Percentiles rank a stretch among this genome's conserved stretches.
Evolutionary conservation across 1,140 invertebrate genomes (phyloP).

Genomic region (Sycophila sp.): DNA sequence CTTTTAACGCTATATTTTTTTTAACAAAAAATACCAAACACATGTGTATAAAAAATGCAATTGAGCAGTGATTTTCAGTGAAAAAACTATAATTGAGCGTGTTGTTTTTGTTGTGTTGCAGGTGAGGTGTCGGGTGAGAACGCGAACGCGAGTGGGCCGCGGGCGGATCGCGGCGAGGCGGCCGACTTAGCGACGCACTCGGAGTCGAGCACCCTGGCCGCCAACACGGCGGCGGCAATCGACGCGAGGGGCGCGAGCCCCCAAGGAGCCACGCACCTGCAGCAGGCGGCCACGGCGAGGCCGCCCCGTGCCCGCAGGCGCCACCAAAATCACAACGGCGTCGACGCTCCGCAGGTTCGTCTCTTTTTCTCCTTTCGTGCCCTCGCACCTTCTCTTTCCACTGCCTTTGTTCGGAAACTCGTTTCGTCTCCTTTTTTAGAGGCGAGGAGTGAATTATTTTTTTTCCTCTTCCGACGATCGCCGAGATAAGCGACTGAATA

Average conservation of each 20-base stretch:
- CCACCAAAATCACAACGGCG: constrained; percentile 62
- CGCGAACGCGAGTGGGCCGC: constrained; percentile 54
- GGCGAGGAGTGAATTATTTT: too few relatives aligned
- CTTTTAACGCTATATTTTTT: too few relatives aligned
- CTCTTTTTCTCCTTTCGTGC: neutral
- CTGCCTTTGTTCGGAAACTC: too few relatives aligned
- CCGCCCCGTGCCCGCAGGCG: constrained; percentile 59
- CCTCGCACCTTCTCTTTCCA: too few relatives aligned
- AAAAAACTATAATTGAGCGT: too few relatives aligned
- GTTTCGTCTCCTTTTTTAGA: too few relatives aligned
- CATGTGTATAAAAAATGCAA: too few relatives aligned
- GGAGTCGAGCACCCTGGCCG: constrained; percentile 64
- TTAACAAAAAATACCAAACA: too few relatives aligned
- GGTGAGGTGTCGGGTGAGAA: constrained; percentile 65
- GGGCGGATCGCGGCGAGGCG: constrained; percentile 62
- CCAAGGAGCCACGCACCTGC: constrained; percentile 55
- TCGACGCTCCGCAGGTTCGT: constrained; percentile 62
- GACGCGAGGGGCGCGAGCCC: constrained; percentile 65
- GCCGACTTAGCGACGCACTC: constrained; percentile 62
- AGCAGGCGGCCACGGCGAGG: constrained; percentile 56
- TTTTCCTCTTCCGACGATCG: too few relatives aligned
- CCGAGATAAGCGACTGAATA: too few relatives aligned
- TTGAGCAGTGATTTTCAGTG: too few relatives aligned
- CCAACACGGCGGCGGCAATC: constrained; percentile 60
- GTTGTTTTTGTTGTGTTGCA: constrained; percentile 41